Conservation (phyloP, 1,140 invertebrate species). For the Calliopsis andreniformis region DNA sequence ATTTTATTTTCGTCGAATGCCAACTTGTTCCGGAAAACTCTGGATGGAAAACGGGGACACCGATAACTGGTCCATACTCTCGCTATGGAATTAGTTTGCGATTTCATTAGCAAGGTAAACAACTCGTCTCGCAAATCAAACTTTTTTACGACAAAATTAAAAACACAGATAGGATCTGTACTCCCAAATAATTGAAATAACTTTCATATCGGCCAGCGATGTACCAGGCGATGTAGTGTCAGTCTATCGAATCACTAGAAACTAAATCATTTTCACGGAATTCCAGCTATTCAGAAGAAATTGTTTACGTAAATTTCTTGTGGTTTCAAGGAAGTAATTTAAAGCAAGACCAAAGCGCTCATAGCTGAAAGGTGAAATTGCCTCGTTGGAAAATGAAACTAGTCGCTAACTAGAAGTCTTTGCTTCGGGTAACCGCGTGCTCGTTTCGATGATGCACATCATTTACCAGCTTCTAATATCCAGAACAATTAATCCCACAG, state of each 20-base stretch:
- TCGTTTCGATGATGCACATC: background rate
- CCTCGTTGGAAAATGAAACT: background rate
- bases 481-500: background rate
- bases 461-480: background rate
- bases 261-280: too few species aligned
- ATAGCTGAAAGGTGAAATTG: too few species aligned
- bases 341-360: too few species aligned
- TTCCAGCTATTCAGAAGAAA: too few species aligned
- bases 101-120: conserved; percentile 2
- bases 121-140: background rate
- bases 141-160: background rate
- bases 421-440: background rate
- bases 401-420: background rate
- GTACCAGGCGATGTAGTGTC: too few species aligned
- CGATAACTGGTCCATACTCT: background rate
- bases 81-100: background rate
- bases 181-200: too few species aligned
- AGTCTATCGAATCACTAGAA: too few species aligned
- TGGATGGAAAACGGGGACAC: background rate
- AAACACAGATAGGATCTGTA: too few species aligned
- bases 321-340: too few species aligned
- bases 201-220: too few species aligned
- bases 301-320: too few species aligned
- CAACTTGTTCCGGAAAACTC: background rate
- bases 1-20: conserved; percentile 20